Evolutionary conservation across 2,888 invertebrate species (phyloP), one percentile per base, ranked within the genome.

Genomic region (Nymphalis polychloros): DNA sequence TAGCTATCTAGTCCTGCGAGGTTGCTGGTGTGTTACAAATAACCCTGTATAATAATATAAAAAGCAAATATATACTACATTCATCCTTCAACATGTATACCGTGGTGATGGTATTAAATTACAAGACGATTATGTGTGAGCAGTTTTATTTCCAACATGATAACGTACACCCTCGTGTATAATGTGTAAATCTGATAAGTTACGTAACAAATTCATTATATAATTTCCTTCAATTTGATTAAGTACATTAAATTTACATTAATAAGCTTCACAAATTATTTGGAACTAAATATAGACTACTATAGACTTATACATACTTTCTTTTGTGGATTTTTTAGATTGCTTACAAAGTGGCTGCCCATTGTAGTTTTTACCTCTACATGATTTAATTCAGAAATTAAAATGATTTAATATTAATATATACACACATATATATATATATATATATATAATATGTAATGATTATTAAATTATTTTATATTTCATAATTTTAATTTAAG

Each of bases 71-170:
- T 2, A 41, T 2, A 41, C 3, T 2, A 4, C 41, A 41, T 41
- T 13, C 41, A 41, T 13, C 41, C 41, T 4, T 41, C 41, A 10
- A 13, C 13, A 41, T 41, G 3, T 41, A 13, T 13, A 13, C 27
- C 27, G 4, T 23, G 53, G 53, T 16, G 8, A 17, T 27, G 53
- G 53, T 31, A 16, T 55, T 17, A 71, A 70, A 65, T 62, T 72
- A 60, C 55, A 48, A 20, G 52, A 13, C 53, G 8, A 20, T 52
- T 49, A 52, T 41, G 23, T 17, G 55, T 59, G 53, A 69, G 67
- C 65, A 67, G 55, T 41, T 86, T 88, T 86, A 87, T 88, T 88
- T 84, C 79, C 80, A 88, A 88, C 88, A 79, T 78, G 75, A 80
- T 84, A 86, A 86, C 82, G 84, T 83, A 80, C 59, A 65, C 72